Base-by-base conservation (phyloP, 1,140 invertebrate species). In the Temnothorax nylanderi region DNA sequence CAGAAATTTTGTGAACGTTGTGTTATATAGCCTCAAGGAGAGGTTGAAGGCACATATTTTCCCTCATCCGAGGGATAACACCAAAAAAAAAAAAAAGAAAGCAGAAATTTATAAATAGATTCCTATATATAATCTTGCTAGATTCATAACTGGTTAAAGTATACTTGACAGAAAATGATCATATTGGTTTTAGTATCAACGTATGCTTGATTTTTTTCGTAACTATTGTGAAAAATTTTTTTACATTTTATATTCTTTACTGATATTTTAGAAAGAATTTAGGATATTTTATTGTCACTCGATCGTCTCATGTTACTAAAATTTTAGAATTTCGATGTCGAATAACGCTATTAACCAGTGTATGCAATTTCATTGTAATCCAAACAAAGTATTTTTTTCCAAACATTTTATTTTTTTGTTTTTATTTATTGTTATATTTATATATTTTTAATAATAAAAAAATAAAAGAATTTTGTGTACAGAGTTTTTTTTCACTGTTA, bases 341-440 rank as follows among this genome's bases (percentile, higher is more conserved):
- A 67, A 41, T 69, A 81, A 47, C 32, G 18, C 26, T 71, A 21
- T 56, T 71, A 71, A 71, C 6, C 18, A 26, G 21, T 4, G 32
- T 71, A 71, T 81, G 54, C 41, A 58, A 84, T 84, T 75, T 84
- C 5, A 6, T 75, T 74, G 41, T 75, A 75, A 75, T 75, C 41
- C 13, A 84, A 49, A 75, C 10, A 75, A 84, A 60, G 47, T 72
- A 58, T 82, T 74, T 82, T 82, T 72, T 34, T 7, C 47, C 5
- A 11, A 58, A 47, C 16, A 49, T 84, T 74, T 60, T 74, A 72
- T 60, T 60, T 37, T 26, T 82, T 62, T n/a, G 10, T 69, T 69
- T 69, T 69, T 58, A 44, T 60, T 21, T 37, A 10, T 75, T 7
- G 80, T 75, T 71, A 81, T 71, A 81, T 81, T 81, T 81, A 71